Base-by-base conservation (phyloP, 2,113 vertebrate species). In the Arothron firmamentum region DNA sequence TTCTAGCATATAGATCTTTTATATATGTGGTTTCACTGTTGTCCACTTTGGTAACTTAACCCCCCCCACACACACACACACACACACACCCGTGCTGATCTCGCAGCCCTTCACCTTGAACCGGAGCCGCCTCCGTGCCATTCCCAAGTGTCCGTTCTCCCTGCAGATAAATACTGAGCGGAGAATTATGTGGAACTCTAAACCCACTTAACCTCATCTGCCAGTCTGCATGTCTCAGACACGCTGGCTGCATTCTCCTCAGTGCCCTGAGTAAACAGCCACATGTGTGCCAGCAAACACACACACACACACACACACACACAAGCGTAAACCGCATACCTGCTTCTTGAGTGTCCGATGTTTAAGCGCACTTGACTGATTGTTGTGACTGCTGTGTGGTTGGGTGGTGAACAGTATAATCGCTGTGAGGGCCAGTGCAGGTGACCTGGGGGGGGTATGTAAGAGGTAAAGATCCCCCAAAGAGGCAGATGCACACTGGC, bases 401-500 rank as follows among this genome's bases (percentile, higher is more conserved):
- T 38, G 42, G 21, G 19, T 9, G 46, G 70, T 50, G 55, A 59
- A 42, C 47, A 25, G 28, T 54, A 42, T 66, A 38, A 38, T 38
- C 34, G 11, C 34, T 38, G 34, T 38, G 2, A 12, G 10, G 34
- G 34, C 31, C 25, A 48, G 16, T 20, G 13, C 17, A 46, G 45
- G 45, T 51, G 31, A 52, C 61, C 49, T 54, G 31, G 12, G 65
- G 12, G 65, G n/a, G 1, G 43, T 67, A 48, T 49, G 50, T 20
- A 25, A 62, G 66, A 66, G 52, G 52, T 57, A 76, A 84, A 70
- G 60, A 47, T 49, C 42, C 67, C 54, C 59, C 59, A 71, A 84
- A 62, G 67, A 83, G 78, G 75, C 74, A 65, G 79, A 76, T 76
- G 72, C 82, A 87, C 80, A 84, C 89, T 84, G 86, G 79, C 89